A percentile compares a stretch with the other conserved stretches of the same genome.
These are phyloP conservation scores for Henricia sp. DNA, from an alignment of 53 echinoderm and acorn worm genomes.

Conservation along the genomic window DNA sequence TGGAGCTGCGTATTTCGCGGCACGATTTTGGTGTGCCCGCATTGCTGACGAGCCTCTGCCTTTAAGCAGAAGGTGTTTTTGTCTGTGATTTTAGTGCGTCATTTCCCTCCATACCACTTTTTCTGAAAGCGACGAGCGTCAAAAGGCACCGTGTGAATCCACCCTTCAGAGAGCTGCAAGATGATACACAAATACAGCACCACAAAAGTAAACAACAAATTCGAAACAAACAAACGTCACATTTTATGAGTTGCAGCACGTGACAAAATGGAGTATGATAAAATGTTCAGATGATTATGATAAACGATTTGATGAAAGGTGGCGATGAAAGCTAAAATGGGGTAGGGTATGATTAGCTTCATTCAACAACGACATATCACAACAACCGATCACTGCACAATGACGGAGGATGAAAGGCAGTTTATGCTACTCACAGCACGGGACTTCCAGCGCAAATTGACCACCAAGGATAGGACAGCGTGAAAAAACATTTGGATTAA, in stretches of 20 bases:
- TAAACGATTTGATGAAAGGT: background rate
- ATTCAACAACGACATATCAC: background rate
- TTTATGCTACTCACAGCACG: constrained; percentile 76
- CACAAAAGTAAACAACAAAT: background rate
- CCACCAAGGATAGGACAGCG: constrained; percentile 65
- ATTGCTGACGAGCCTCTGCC: too few relatives aligned
- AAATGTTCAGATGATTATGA: background rate
- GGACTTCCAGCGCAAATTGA: constrained; percentile 74
- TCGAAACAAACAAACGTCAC: background rate
- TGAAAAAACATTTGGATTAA: constrained; percentile 37
- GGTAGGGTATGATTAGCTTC: too few relatives aligned
- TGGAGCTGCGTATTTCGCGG: too few relatives aligned
- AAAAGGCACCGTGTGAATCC: too few relatives aligned
- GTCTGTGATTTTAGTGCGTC: too few relatives aligned
- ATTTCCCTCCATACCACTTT: too few relatives aligned
- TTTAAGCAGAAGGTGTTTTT: too few relatives aligned
- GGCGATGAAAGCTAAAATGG: background rate
- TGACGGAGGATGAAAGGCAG: constrained; percentile 48
- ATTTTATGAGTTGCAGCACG: too few relatives aligned
- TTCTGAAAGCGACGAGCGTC: too few relatives aligned
- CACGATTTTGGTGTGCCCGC: too few relatives aligned
- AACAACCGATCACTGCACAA: constrained; percentile 46
- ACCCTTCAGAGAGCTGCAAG: too few relatives aligned
- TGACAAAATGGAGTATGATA: background rate
- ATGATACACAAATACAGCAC: background rate